Evolutionary conservation across 2,113 vertebrate genomes (phyloP).

Genomic region (Tyrannus savana): DNA sequence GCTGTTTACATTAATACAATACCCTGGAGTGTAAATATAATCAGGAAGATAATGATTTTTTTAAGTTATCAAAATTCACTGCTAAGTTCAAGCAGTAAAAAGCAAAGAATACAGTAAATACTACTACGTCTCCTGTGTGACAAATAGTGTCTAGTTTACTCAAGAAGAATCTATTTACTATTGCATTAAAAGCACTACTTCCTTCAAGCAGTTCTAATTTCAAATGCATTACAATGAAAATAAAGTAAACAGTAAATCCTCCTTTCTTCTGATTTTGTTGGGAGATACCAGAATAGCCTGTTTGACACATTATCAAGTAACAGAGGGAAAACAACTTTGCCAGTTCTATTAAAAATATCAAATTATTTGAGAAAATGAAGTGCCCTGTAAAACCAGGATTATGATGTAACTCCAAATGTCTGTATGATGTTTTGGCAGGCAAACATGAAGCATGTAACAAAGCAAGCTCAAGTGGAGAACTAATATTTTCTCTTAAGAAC

Average conservation of each 20-base stretch:
- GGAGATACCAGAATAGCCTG: background rate
- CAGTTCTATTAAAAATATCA: background rate
- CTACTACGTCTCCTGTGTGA: background rate
- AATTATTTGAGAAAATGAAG: background rate
- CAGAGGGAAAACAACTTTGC: background rate
- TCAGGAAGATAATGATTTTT: background rate
- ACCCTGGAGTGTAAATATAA: background rate
- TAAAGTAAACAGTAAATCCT: background rate
- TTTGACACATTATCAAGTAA: background rate
- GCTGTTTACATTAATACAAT: background rate
- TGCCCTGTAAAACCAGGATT: background rate
- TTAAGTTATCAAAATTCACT: background rate
- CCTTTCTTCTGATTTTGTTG: background rate
- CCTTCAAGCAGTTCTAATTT: background rate
- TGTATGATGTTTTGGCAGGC: background rate
- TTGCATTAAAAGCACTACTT: background rate
- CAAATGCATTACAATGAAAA: background rate
- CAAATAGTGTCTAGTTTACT: background rate
- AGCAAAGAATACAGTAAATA: background rate
- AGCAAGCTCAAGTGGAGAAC: background rate
- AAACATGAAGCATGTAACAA: background rate
- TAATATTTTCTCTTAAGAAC: background rate
- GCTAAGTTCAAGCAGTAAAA: background rate
- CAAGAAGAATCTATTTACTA: background rate
- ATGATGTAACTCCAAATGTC: background rate